Conservation (phyloP, 2,797 vertebrate genomes). For the Micropoecilia bifurca region DNA sequence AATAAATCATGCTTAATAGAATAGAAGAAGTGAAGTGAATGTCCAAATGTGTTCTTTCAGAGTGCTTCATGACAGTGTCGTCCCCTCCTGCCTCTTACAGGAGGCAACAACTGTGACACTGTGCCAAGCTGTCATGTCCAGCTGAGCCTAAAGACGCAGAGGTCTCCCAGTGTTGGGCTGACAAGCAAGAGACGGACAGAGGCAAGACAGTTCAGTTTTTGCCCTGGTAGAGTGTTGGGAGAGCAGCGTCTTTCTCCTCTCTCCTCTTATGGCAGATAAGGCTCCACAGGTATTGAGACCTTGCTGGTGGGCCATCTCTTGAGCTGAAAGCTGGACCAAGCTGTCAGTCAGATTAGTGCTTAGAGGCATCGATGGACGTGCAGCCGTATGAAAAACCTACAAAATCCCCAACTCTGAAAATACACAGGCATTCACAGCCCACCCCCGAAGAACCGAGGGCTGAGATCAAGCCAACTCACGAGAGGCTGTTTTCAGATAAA, state of each 20-base stretch:
- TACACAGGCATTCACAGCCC: constrained; percentile 25
- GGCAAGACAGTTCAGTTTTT: constrained; percentile 30
- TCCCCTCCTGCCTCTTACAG: constrained; percentile 31
- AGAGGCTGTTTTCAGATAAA: constrained; percentile 61
- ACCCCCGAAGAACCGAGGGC: constrained; percentile 44
- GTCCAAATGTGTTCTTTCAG: background rate
- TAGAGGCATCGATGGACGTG: constrained; percentile 38
- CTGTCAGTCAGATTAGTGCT: constrained; percentile 65
- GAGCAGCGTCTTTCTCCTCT: constrained; percentile 33
- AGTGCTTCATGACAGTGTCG: constrained; percentile 18
- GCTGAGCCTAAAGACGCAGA: constrained; percentile 44
- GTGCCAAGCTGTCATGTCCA: constrained; percentile 63
- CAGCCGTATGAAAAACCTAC: constrained; percentile 48
- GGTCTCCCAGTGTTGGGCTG: constrained; percentile 34
- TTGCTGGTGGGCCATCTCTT: constrained; percentile 49
- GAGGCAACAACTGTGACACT: constrained; percentile 36
- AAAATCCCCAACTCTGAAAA: constrained; percentile 44
- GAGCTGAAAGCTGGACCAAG: constrained; percentile 40
- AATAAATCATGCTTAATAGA: background rate
- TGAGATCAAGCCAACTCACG: constrained; percentile 69
- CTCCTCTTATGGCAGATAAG: constrained; percentile 48
- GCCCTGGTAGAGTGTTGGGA: constrained; percentile 12
- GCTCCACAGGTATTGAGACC: constrained; percentile 52
- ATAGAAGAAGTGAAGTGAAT: background rate
- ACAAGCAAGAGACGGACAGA: constrained; percentile 33